phyloP scores from a whole-genome alignment of 30 jellyfish, hydroid and myxozoan genomes.

The Aurelia sp. region DNA sequence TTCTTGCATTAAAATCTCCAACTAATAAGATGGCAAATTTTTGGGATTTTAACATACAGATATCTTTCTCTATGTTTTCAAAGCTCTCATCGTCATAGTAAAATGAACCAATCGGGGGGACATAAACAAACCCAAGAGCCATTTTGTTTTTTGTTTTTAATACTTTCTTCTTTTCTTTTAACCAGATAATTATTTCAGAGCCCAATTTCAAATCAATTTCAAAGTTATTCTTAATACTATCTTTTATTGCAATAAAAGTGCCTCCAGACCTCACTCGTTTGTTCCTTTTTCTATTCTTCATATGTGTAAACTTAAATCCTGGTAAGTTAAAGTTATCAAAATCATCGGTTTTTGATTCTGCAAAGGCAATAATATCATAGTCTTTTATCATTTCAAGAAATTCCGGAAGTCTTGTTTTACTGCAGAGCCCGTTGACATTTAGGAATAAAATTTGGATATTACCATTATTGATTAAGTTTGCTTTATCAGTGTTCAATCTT shows the following conservation, averaged over 20 bases:
- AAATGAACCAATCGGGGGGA: neutral
- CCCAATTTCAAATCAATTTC: neutral
- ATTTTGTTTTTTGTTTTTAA: neutral
- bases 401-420: neutral
- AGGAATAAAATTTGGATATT: constrained; percentile 1
- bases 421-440: constrained; percentile 15
- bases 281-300: neutral
- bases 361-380: constrained; percentile 9
- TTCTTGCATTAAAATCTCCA: constrained; percentile 29
- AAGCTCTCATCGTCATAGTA: constrained; percentile 1
- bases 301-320: constrained; percentile 4
- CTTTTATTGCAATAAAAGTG: constrained; percentile 12
- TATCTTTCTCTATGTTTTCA: neutral
- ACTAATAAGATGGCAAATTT: neutral
- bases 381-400: neutral
- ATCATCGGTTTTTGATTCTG: constrained; percentile 29
- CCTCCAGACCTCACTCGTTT: constrained; percentile 14
- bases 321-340: constrained; percentile 14
- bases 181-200: constrained; percentile 6
- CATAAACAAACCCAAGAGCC: constrained; percentile 25
- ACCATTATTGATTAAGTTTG: neutral
- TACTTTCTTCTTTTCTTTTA: constrained; percentile 1
- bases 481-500: neutral
- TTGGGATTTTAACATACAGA: neutral
- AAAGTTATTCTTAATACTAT: neutral